Evolutionary conservation across 2,888 invertebrate species (phyloP), one percentile per base, ranked within the genome.

Genomic region (Ypsolopha sequella): DNA sequence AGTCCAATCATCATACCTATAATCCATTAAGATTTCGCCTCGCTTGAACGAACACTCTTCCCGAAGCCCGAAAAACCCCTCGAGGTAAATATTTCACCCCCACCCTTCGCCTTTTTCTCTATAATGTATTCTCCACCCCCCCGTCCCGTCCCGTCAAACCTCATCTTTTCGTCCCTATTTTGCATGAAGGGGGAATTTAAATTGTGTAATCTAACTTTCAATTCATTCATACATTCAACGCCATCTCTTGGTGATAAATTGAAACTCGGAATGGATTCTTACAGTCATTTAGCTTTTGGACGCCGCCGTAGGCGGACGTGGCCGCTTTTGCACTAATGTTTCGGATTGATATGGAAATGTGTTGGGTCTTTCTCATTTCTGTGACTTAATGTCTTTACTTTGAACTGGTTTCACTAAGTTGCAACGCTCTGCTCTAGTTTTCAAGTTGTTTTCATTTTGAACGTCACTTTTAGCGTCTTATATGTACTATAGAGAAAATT

Each of bases 201-300:
- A 86, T 86, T 84, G 82, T 84, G 81, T 86, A 85, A 86, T 86
- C 84, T 84, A 86, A 86, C 86, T 86, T 86, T 86, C 82, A 86
- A 86, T 85, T 86, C 86, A 86, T 85, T 86, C 85, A 86, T 86
- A 84, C 86, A 84, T 80, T 80, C 81, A 77, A 62, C 81, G 84
- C 82, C 85, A 86, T 84, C 86, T 86, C 76, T 76, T 61, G 76
- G 77, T 79, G 79, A 82, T 85, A 82, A 84, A 85, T 85, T 86
- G 81, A 82, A 86, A 85, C 78, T 77, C 10, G 68, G 66, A 70
- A 75, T 76, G 69, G 68, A 74, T 77, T 77, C 73, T 77, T 74
- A 73, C 70, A 70, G 72, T 73, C 80, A 76, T 78, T 82, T 80
- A 73, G 68, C 62, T 68, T 70, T 69, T 57, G 63, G 64, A 53